These are phyloP conservation scores for Gobionotothen gibberifrons DNA, from an alignment of 2,797 vertebrate genomes.

Conservation along the genomic window DNA sequence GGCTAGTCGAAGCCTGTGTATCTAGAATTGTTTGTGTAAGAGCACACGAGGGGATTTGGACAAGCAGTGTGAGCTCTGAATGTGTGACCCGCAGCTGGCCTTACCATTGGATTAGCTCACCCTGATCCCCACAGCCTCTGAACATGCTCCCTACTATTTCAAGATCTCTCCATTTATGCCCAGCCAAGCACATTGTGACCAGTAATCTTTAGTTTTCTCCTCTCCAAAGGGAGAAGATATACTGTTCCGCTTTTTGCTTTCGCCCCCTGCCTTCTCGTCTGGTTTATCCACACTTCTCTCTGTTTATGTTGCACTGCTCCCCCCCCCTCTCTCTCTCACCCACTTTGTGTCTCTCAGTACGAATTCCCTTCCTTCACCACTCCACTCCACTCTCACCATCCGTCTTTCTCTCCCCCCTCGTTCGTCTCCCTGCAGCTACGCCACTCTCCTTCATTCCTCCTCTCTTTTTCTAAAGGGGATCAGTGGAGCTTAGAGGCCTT, in stretches of 20 bases:
- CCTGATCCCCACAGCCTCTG: slow-evolving; percentile 75
- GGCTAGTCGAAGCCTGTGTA: slow-evolving; percentile 41
- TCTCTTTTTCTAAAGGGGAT: slow-evolving; percentile 71
- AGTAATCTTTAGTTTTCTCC: slow-evolving; percentile 80
- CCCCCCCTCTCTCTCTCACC: slow-evolving; percentile 26
- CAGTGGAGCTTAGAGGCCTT: slow-evolving; percentile 79
- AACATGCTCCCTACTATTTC: slow-evolving; percentile 74
- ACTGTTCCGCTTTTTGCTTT: slow-evolving; percentile 61
- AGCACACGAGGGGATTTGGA: slow-evolving; percentile 71
- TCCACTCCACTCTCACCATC: slow-evolving; percentile 59
- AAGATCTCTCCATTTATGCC: slow-evolving; percentile 77
- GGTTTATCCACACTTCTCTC: slow-evolving; percentile 65
- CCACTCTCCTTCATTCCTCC: slow-evolving; percentile 48
- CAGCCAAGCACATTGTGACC: slow-evolving; percentile 78
- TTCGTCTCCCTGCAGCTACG: slow-evolving; percentile 55
- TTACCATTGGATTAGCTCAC: slow-evolving; percentile 77
- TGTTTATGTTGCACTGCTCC: slow-evolving; percentile 64
- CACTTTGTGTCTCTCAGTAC: slow-evolving; percentile 49
- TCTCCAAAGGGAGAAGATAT: slow-evolving; percentile 65
- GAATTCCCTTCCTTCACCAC: slow-evolving; percentile 65
- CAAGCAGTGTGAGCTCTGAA: slow-evolving; percentile 65
- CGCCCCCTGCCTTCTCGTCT: slow-evolving; percentile 36
- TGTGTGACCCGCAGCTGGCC: slow-evolving; percentile 72
- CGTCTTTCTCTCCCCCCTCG: slow-evolving; percentile 46
- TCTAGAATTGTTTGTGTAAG: slow-evolving; percentile 71